These are phyloP conservation scores for Poecilia gillii DNA, from an alignment of 2,797 vertebrate genomes.

Conservation along the genomic window DNA sequence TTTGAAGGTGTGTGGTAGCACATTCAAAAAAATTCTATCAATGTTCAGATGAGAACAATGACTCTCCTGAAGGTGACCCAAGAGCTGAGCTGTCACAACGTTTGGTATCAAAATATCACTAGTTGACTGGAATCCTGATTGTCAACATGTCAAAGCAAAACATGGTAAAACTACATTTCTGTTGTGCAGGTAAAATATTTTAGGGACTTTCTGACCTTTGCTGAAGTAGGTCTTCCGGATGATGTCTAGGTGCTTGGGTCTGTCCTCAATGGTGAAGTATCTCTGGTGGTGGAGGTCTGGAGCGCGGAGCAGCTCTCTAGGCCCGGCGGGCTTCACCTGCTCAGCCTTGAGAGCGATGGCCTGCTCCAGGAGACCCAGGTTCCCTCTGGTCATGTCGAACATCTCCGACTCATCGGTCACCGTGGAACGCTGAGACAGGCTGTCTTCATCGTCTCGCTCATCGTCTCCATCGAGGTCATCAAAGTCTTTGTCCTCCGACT, in stretches of 20 bases:
- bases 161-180: not conserved
- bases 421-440: constrained; percentile 86
- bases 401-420: constrained; percentile 93
- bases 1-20: too few relatives aligned
- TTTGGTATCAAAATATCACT: not conserved
- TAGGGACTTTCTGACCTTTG: constrained; percentile 82
- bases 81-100: too few relatives aligned
- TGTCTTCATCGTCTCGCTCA: constrained; percentile 87
- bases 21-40: too few relatives aligned
- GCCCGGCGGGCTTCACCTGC: constrained; percentile 88
- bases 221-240: constrained; percentile 91
- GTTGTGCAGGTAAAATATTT: not conserved
- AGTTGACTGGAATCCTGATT: not conserved
- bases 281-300: constrained; percentile 78
- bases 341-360: constrained; percentile 96
- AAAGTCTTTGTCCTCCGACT: constrained; percentile 86
- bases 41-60: not conserved
- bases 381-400: constrained; percentile 95
- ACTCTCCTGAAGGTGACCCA: not conserved
- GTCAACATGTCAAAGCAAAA: not conserved
- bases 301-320: constrained; percentile 77
- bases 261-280: constrained; percentile 86
- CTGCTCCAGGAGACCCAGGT: constrained; percentile 96
- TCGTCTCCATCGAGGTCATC: constrained; percentile 76
- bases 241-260: constrained; percentile 88